Conservation (phyloP, 2,113 vertebrate genomes). For the Corythornis cristatus region DNA sequence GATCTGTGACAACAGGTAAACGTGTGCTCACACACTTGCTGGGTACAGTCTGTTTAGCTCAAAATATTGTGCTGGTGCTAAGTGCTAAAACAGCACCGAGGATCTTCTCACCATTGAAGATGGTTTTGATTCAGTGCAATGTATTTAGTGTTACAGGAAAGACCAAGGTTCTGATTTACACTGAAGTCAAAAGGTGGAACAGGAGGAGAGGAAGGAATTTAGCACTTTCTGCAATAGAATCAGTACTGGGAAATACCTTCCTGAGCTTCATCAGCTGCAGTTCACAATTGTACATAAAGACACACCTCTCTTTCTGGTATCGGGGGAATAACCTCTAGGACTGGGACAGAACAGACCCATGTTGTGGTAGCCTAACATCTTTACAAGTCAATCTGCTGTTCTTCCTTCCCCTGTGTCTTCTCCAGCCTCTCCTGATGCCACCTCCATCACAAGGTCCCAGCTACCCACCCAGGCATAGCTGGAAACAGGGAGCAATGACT, state of each 20-base stretch:
- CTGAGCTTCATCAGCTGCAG: not conserved
- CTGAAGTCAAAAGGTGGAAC: not conserved
- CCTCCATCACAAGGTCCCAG: rapidly evolving
- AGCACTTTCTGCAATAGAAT: not conserved
- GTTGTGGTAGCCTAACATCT: not conserved
- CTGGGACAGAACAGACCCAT: not conserved
- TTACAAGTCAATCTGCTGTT: not conserved
- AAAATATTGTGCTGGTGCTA: rapidly evolving
- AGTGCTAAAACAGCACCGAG: not conserved
- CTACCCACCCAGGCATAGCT: not conserved
- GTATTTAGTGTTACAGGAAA: not conserved
- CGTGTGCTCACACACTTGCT: not conserved
- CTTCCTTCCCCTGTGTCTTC: not conserved
- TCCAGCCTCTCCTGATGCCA: not conserved
- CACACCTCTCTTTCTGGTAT: not conserved
- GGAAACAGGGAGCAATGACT: not conserved
- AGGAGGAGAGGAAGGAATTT: constrained; percentile 14
- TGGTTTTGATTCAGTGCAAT: not conserved
- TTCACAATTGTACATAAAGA: not conserved
- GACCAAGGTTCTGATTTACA: constrained; percentile 13
- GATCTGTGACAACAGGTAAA: not conserved
- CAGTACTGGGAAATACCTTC: not conserved
- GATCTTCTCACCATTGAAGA: not conserved
- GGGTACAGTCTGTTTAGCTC: not conserved
- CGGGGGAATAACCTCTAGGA: rapidly evolving